Conservation (phyloP, 1,140 invertebrate genomes). For the Chymomyza costata region DNA sequence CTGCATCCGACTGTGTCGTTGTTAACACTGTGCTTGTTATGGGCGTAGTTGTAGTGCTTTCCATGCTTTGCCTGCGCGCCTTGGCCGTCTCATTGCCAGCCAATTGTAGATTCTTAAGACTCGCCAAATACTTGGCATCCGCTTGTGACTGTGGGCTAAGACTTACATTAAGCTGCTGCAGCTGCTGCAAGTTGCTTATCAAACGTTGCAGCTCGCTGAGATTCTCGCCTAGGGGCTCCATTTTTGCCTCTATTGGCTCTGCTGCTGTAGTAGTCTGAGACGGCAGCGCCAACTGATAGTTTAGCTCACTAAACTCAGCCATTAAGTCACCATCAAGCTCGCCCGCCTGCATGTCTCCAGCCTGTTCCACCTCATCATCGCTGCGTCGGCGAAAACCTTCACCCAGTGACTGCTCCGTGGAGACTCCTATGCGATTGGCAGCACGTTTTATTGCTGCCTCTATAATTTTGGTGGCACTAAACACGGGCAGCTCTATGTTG, state of each 20-base stretch:
- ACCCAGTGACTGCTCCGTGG: conserved; percentile 52
- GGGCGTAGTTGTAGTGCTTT: conserved; percentile 5
- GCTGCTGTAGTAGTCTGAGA: conserved; percentile 13
- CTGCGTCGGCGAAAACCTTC: conserved; percentile 53
- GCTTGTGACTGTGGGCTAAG: conserved; percentile 41
- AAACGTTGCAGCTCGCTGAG: conserved; percentile 65
- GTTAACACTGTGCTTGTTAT: conserved; percentile 1
- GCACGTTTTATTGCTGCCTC: conserved; percentile 68
- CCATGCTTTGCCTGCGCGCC: conserved; percentile 45
- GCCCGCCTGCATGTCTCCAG: conserved; percentile 16
- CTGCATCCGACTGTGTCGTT: not conserved
- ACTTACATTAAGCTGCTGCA: conserved; percentile 75
- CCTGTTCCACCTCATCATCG: conserved; percentile 34
- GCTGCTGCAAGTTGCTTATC: conserved; percentile 64
- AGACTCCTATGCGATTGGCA: conserved; percentile 62
- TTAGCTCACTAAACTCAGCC: conserved; percentile 67
- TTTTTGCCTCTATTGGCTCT: not conserved
- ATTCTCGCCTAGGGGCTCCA: conserved; percentile 17
- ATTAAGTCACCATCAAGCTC: conserved; percentile 58
- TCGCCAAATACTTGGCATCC: conserved; percentile 55
- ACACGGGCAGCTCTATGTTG: conserved; percentile 57
- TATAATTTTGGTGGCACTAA: conserved; percentile 69
- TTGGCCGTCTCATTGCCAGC: conserved; percentile 34
- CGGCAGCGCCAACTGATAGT: conserved; percentile 65
- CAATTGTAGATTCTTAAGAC: conserved; percentile 28